These are phyloP conservation scores for Harpagoxenus sublaevis DNA, from an alignment of 2,888 invertebrate genomes.

Conservation along the genomic window DNA sequence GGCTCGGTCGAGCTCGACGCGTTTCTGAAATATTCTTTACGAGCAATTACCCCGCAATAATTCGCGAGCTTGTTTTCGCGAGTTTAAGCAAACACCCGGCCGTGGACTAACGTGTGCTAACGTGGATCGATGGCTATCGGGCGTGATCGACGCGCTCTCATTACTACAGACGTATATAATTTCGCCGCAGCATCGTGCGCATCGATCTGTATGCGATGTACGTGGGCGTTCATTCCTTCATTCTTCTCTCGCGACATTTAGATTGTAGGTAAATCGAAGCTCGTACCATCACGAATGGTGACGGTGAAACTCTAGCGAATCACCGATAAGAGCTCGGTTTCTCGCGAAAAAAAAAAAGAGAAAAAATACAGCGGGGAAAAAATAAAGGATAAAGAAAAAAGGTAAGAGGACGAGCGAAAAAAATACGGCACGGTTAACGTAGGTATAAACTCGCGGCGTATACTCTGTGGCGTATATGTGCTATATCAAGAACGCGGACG, in stretches of 20 bases:
- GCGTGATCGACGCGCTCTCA: neutral
- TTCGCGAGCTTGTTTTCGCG: neutral
- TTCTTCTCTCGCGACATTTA: slow-evolving; percentile 26
- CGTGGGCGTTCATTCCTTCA: slow-evolving; percentile 1
- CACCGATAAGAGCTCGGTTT: neutral
- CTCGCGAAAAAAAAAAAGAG: neutral
- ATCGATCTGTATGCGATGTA: neutral
- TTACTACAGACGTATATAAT: slow-evolving; percentile 33
- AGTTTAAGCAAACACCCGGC: neutral
- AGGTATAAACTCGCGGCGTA: slow-evolving; percentile 53
- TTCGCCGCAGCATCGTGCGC: neutral
- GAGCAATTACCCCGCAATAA: neutral
- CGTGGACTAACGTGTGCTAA: neutral
- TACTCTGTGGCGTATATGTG: neutral
- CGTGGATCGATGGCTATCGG: neutral
- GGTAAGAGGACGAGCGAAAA: neutral
- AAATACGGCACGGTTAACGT: slow-evolving; percentile 41
- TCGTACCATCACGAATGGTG: neutral
- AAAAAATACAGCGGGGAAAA: neutral
- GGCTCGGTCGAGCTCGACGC: no score
- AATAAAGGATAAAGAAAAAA: neutral
- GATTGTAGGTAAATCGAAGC: slow-evolving; percentile 23
- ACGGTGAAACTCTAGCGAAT: neutral
- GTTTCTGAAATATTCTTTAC: neutral
- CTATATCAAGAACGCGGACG: slow-evolving; percentile 11